Percentiles rank a stretch among this genome's conserved stretches.
Conservation (phyloP, 2,797 vertebrate genomes). For the Sylvilagus floridanus region DNA sequence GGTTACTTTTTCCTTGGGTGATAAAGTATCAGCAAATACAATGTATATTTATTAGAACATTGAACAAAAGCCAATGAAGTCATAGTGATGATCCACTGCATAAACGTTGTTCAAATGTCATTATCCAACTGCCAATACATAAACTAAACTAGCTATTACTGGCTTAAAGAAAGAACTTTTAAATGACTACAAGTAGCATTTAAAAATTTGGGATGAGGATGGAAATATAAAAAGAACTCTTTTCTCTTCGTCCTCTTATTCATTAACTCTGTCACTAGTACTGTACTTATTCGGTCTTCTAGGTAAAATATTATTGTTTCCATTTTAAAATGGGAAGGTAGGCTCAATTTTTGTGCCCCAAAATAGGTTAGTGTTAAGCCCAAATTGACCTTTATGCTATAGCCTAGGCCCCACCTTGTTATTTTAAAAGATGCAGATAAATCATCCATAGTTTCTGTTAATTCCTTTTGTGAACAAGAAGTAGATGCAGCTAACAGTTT, state of each 20-base stretch:
- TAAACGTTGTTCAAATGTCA: constrained; percentile 4
- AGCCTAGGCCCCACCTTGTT: not conserved
- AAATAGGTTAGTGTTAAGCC: not conserved
- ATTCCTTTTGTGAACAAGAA: not conserved
- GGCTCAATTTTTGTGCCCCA: not conserved
- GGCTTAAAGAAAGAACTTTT: not conserved
- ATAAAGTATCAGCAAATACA: not conserved
- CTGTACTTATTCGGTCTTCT: not conserved
- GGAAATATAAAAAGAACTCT: not conserved
- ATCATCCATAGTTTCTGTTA: not conserved
- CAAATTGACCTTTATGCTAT: not conserved
- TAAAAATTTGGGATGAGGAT: not conserved
- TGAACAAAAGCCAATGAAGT: not conserved
- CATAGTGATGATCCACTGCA: not conserved
- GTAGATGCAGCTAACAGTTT: not conserved
- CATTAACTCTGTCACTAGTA: not conserved
- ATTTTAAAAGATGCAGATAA: not conserved
- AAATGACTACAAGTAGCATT: not conserved
- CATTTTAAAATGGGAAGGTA: not conserved
- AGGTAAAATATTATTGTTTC: not conserved
- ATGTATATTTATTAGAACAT: not conserved
- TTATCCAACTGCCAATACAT: not conserved
- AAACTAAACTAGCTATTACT: not conserved
- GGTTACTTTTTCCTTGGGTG: not conserved
- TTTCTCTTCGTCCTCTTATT: not conserved